Base-by-base conservation (phyloP, 2,113 vertebrate genomes). In the Silurus meridionalis region DNA sequence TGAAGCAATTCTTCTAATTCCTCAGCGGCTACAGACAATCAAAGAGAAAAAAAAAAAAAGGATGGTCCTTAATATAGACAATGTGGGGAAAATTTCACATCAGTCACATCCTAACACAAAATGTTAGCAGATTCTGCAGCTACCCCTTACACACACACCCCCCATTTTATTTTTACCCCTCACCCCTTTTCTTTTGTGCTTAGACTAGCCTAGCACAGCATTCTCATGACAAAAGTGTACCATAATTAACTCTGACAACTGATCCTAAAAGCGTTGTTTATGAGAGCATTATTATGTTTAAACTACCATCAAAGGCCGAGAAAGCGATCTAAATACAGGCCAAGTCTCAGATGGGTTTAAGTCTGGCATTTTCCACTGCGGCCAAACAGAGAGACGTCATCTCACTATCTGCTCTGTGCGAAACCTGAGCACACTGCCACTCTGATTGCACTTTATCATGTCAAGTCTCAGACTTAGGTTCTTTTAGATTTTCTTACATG, bases 261-360 rank as follows among this genome's bases (percentile, higher is more conserved):
- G 58, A 88, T 88, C 84, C 86, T 88, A 82, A 90, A 86, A 71
- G 52, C 6, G 11, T 84, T 92, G 91, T 92, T 93, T 92, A 91
- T 85, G 81, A 88, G 89, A 87, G 67, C 79, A 64, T 90, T 86
- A 69, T 78, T 90, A 87, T 91, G 88, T 90, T 91, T 90, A 79
- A 91, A 83, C 88, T 83, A 77, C 82, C 86, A 79, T 91, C 91
- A 91, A 85, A 87, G 88, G 67, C 83, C 80, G 83, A 89, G 87
- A 89, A 89, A 86, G 75, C 61, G 23, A 89, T 88, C 83, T 86
- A 86, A 90, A 92, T 82, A 79, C 64, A 74, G 82, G 57, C 78
- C 55, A 13, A 66, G 71, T 50, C 86, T 75, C 82, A 80, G 77
- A 85, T 82, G 25, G 60, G 52, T 71, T 81, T 60, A 75, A 58